Conservation (phyloP, 64 coral and sea anemone genomes). For the Pocillopora damicornis region DNA sequence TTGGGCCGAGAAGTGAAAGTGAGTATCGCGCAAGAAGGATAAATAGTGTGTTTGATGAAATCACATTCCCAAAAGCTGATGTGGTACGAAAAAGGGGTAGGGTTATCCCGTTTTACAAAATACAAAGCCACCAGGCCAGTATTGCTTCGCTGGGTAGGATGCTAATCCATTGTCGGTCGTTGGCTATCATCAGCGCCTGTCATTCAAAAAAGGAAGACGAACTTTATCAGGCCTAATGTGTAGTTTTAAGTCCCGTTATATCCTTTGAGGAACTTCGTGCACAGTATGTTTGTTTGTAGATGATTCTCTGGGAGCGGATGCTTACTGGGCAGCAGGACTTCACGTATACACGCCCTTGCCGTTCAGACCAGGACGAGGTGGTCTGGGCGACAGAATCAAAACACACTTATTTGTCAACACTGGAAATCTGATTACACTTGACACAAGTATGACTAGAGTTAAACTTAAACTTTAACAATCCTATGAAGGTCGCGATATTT, state of each 20-base stretch:
- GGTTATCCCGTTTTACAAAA: no score
- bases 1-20: constrained; percentile 83
- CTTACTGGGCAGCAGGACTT: constrained; percentile 82
- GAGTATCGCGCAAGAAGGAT: not conserved
- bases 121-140: no score
- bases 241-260: not conserved
- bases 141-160: no score
- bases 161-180: no score
- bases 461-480: not conserved
- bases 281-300: constrained; percentile 16
- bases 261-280: not conserved
- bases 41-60: no score
- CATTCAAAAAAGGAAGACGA: no score
- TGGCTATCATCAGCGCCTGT: no score
- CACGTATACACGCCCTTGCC: constrained; percentile 89
- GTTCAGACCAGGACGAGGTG: constrained; percentile 81
- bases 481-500: not conserved
- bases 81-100: no score
- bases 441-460: constrained; percentile 38
- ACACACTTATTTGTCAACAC: constrained; percentile 87
- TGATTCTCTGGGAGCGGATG: constrained; percentile 82
- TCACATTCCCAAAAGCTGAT: no score
- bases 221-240: not conserved
- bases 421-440: constrained; percentile 67
- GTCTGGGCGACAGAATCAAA: constrained; percentile 83